Percentiles rank a stretch among this genome's conserved stretches.
Evolutionary conservation across 2,113 vertebrate genomes (phyloP).

Genomic region (Myrmecobius fasciatus): DNA sequence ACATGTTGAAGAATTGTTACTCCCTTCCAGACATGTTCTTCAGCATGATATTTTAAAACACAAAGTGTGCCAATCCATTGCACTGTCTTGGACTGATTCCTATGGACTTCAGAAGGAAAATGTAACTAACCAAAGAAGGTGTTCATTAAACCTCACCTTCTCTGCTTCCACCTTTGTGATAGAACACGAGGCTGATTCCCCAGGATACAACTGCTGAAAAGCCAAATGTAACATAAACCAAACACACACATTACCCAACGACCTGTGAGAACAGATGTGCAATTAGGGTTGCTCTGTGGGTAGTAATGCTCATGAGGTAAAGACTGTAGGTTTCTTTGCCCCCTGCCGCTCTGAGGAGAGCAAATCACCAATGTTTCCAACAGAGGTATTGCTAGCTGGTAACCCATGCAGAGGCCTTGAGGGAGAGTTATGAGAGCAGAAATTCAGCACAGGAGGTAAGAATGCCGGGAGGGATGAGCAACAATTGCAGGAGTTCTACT

Average conservation of each 20-base stretch:
- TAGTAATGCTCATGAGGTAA: background rate
- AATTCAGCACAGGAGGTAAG: background rate
- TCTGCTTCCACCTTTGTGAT: background rate
- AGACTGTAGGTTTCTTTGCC: background rate
- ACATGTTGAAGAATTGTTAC: background rate
- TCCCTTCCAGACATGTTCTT: background rate
- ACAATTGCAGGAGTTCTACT: background rate
- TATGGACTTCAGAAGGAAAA: background rate
- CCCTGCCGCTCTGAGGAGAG: conserved; percentile 39
- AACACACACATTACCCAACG: background rate
- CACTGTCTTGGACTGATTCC: background rate
- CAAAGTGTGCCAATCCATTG: background rate
- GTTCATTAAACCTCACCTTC: background rate
- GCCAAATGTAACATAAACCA: background rate
- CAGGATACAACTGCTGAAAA: background rate
- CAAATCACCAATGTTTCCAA: conserved; percentile 18
- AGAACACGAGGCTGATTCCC: background rate
- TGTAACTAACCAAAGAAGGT: background rate
- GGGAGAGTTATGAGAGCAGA: background rate
- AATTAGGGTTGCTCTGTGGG: background rate
- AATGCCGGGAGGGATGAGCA: background rate
- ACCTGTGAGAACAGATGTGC: conserved; percentile 32
- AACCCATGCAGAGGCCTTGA: conserved; percentile 18
- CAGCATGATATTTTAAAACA: background rate
- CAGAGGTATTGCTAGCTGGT: conserved; percentile 17